A percentile compares a stretch with the other conserved stretches of the same genome.
Conservation (phyloP, 2,797 vertebrate genomes). For the Sus cebifrons region DNA sequence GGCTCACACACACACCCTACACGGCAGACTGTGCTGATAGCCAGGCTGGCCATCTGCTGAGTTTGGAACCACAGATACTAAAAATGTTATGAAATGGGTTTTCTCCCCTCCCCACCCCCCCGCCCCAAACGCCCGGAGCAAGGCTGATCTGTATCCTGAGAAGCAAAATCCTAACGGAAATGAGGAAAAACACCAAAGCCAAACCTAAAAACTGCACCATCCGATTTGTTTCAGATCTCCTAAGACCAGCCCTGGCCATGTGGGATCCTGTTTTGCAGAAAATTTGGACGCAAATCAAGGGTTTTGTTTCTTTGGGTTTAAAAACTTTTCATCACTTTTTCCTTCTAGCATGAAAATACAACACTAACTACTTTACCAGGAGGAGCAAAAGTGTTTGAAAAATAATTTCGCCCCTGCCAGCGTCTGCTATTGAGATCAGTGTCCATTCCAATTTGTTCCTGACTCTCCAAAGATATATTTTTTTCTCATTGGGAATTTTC, state of each 20-base stretch:
- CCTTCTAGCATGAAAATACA: conserved; percentile 91
- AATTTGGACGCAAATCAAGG: conserved; percentile 91
- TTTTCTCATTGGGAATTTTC: conserved; percentile 87
- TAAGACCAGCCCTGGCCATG: conserved; percentile 80
- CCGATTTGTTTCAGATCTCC: conserved; percentile 69
- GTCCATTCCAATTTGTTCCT: conserved; percentile 88
- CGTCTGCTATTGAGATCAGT: conserved; percentile 91
- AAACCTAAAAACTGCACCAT: conserved; percentile 37
- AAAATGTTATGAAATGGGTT: neutral
- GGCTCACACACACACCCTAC: neutral
- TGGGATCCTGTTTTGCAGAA: conserved; percentile 91
- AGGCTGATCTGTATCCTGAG: neutral
- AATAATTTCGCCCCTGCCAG: conserved; percentile 89
- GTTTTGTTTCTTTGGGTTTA: conserved; percentile 93
- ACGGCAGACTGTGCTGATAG: too few species aligned
- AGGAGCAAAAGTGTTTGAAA: conserved; percentile 88
- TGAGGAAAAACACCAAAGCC: conserved; percentile 20
- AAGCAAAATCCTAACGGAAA: conserved; percentile 30
- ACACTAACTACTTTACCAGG: conserved; percentile 93
- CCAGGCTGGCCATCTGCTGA: neutral
- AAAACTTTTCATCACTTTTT: conserved; percentile 93
- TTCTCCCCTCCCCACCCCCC: rapidly evolving
- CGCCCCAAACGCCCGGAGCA: neutral
- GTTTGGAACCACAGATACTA: neutral
- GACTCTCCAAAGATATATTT: conserved; percentile 89